Percentiles rank a stretch among this genome's conserved stretches.
Conservation (phyloP, 2,113 vertebrate genomes). For the Anser cygnoides region DNA sequence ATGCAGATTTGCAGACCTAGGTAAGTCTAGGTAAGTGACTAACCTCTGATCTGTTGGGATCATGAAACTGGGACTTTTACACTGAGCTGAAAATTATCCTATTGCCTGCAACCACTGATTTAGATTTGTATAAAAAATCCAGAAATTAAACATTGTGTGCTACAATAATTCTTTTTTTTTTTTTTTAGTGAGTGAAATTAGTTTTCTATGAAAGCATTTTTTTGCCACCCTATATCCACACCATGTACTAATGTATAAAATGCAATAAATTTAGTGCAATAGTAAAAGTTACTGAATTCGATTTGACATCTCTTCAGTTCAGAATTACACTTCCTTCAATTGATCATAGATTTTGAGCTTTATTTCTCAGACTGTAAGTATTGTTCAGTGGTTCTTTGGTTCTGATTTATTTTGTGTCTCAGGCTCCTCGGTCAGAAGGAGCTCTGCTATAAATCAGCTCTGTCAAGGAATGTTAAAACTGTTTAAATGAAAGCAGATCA, state of each 20-base stretch:
- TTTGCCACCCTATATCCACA: background rate
- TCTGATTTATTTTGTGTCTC: background rate
- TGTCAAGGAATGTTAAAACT: background rate
- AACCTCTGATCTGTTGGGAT: background rate
- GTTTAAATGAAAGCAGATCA: conserved; percentile 2
- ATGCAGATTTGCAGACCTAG: background rate
- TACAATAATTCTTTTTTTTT: background rate
- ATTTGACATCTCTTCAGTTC: background rate
- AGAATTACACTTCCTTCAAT: background rate
- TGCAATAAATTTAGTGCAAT: background rate
- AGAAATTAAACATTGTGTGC: background rate
- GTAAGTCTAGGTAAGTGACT: background rate
- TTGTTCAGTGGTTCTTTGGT: background rate
- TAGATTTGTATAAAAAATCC: background rate
- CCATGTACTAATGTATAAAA: background rate
- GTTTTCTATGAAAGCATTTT: background rate
- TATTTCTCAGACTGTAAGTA: background rate
- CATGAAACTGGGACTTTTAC: background rate
- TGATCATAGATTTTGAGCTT: background rate
- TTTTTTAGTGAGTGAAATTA: background rate
- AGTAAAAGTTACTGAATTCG: background rate
- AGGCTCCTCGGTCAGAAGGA: background rate
- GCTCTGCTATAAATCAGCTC: background rate
- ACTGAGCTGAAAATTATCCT: background rate
- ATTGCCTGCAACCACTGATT: background rate